phyloP scores from a whole-genome alignment of 92 coral and sea anemone species.

The Umimayanthus chanpuru region DNA sequence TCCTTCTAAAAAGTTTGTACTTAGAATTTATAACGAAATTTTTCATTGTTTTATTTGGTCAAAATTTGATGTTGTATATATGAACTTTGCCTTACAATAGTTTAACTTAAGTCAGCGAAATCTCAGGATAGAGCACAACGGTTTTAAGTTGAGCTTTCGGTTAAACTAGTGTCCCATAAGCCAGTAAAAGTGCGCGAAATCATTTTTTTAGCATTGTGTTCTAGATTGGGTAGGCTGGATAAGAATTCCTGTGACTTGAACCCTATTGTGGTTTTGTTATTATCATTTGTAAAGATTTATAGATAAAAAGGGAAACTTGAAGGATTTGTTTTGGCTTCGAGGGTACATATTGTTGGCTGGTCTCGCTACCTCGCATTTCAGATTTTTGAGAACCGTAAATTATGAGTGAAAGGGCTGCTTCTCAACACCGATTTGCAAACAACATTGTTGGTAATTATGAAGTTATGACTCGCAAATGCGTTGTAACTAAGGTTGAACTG shows the following conservation, averaged over 20 bases:
- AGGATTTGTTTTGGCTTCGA: not conserved
- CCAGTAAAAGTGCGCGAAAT: not conserved
- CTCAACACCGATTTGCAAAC: not conserved
- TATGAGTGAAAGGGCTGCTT: not conserved
- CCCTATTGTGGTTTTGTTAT: slow-evolving; percentile 14
- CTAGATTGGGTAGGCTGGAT: not conserved
- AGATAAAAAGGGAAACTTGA: not conserved
- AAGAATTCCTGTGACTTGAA: not conserved
- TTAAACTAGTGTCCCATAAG: not conserved
- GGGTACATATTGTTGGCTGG: not conserved
- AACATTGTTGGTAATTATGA: not conserved
- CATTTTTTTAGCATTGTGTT: not conserved
- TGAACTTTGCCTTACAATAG: not conserved
- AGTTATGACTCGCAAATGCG: not conserved
- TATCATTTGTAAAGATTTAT: not conserved
- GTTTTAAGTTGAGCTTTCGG: not conserved
- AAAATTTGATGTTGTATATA: not conserved
- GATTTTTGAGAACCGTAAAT: not conserved
- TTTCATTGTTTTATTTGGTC: not conserved
- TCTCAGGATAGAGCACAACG: not conserved
- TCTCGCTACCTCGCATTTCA: not conserved
- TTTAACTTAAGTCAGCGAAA: not conserved
- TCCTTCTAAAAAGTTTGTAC: not conserved
- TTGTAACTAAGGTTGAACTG: not conserved
- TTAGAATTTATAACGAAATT: not conserved